Base-by-base conservation (phyloP, 2,888 invertebrate genomes). In the Rhingia campestris region DNA sequence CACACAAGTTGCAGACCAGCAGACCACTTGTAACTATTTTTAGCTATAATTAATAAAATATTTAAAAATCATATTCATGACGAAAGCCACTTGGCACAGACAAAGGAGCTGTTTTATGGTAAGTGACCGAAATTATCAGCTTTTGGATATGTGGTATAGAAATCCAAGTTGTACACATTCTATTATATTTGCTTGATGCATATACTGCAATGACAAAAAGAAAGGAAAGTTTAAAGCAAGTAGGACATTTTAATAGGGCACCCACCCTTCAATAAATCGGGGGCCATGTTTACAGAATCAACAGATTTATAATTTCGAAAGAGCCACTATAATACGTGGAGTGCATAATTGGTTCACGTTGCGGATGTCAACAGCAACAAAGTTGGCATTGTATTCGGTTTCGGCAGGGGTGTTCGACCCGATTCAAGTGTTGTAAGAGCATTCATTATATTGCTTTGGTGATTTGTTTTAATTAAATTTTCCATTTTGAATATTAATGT, bases 381-480 rank as follows among this genome's bases (percentile, higher is more conserved):
- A 63, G 47, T 47, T 22, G 22, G 47, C 47, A 47, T 61, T 33
- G 47, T 32, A 12, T n/a, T 32, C 10, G 10, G 33, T 22, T 4
- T 22, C 49, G 3, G 2, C n/a, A 22, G n/a, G n/a, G 59, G 32
- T 30, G 30, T 30, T 30, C 10, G 10, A 6, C 9, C 6, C 37
- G 35, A 63, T 47, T 14, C 7, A 37, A n/a, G 37, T 10, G 32
- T 5, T 37, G 22, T 39, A 56, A 56, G 37, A 32, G 51, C 5
- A 41, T 4, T 9, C 39, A 32, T 49, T 49, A 39, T 32, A 33
- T n/a, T 1, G 32, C 39, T 39, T 47, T 33, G 41, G 73, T 67
- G 75, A 51, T 69, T 54, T 37, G 69, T 41, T 80, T 69, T 80
- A 80, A 80, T 80, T 80, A 67, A 74, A 80, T 63, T 74, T 74